Evolutionary conservation across 2,888 invertebrate genomes (phyloP).

Genomic region (Clostera curtula): DNA sequence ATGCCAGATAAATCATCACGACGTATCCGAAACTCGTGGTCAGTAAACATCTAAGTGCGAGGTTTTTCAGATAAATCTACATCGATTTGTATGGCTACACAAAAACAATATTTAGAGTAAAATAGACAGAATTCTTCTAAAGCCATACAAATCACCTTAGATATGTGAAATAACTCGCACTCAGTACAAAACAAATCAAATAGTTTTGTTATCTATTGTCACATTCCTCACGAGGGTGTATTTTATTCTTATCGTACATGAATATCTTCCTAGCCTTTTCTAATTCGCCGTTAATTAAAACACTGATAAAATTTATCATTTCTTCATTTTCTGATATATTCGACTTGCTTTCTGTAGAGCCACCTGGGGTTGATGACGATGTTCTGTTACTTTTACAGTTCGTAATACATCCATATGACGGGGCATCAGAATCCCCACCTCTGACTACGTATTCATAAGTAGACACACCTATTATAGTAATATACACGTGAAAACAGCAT

Average conservation of each 20-base stretch:
- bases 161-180: no score
- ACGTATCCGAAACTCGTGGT: no score
- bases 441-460: conserved; percentile 90
- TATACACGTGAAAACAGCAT: conserved; percentile 92
- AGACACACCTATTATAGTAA: conserved; percentile 87
- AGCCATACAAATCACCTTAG: no score
- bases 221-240: conserved; percentile 46
- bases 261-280: conserved; percentile 49
- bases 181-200: no score
- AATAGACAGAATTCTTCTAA: no score
- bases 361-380: no score
- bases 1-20: no score
- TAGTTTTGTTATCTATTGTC: conserved; percentile 16
- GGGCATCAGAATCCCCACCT: conserved; percentile 31
- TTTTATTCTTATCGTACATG: conserved; percentile 51
- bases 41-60: no score
- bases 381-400: conserved; percentile 30
- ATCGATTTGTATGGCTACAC: no score
- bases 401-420: conserved; percentile 23
- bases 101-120: no score
- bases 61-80: no score
- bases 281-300: conserved; percentile 50
- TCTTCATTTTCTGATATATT: conserved; percentile 22
- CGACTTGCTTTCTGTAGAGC: conserved; percentile 16
- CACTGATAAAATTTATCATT: conserved; percentile 41